Evolutionary conservation across 2,113 vertebrate species (phyloP), one percentile per base, ranked within the genome.

Genomic region (Rafetus swinhoei): DNA sequence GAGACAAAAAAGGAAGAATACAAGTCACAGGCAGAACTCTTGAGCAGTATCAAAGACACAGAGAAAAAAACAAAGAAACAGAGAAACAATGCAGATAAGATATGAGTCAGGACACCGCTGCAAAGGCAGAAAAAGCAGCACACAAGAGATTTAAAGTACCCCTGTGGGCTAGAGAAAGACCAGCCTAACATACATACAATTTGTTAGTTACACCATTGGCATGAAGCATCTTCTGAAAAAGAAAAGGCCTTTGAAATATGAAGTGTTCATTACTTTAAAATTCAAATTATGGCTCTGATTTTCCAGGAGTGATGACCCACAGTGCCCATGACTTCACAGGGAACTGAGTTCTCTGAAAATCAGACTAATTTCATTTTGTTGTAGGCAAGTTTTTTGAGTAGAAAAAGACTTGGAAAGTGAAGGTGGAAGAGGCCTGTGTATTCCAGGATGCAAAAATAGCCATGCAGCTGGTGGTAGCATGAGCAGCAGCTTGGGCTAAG

Each of bases 151-250:
- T 29, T 29, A 24, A 60, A 27, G 60, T 29, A 62, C 11, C 60
- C 25, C 27, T 60, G 29, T 13, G 29, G 60, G 29, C 60, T 62
- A 62, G 60, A 15, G 62, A 65, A 65, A 32, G 29, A 65, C 62
- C 27, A 15, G 27, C 60, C 12, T 29, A 62, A 65, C 27, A 65
- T 32, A 32, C 14, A 65, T 24, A 60, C 21, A 27, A 62, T 69
- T 14, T 57, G 18, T 1, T 45, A 56, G 14, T 9, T 50, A 9
- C 4, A 7, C 6, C 1, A 4, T 13, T 57, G 5, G 22, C 7
- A 27, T 27, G 7, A 1, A 6, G 56, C 65, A 65, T 3, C 9
- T 16, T 3, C 3, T 57, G 76, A 45, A 39, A 77, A 82, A 12
- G 25, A 82, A 72, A 76, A 74, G 16, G 1, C 50, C 1, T 1